Evolutionary conservation across 2,113 vertebrate species (phyloP), one percentile per base, ranked within the genome.

Genomic region (Aepyceros melampus): DNA sequence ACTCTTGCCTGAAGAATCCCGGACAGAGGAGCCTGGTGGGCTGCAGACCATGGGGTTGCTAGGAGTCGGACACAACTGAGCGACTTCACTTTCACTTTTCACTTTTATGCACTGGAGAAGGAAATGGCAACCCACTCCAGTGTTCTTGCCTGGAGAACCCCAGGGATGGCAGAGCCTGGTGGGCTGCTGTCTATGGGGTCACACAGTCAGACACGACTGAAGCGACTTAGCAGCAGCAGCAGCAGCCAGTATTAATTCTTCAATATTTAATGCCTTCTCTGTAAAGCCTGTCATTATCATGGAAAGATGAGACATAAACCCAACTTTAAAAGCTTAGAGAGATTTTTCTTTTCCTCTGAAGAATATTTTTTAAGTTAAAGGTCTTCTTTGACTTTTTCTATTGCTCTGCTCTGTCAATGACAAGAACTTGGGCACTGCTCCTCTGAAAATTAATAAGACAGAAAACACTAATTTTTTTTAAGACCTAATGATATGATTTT

Each of bases 1-100:
- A 27, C 56, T 27, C 56, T 58, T 58, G 56, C 56, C 56, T 27
- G 25, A 10, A 1, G 25, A 58, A 58, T 58, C 56, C 10, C 56
- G 56, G 56, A 27, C 0, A 0, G 56, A 1, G 10, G 25, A 58
- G 56, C 25, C 56, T 58, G 56, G 25, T 58, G 0, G 25, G 56
- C 56, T 58, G 25, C 56, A 12, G 56, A 27, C 56, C 25, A 58
- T 58, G 56, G 10, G 56, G 25, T 58, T 4, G 4, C 56, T 58
- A 27, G 25, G 56, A 58, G 56, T 58, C 2, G 2, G 56, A 58
- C 25, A 58, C 10, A 0, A 58, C 56, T 58, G 56, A 58, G 56
- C 0, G 4, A 58, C 23, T 58, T 58, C 56, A 27, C 56, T 58
- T 58, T 58, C 25, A 58, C 56, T 27, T 11, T 58, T 58, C 25